Evolutionary conservation across 1,140 invertebrate genomes (phyloP).

Genomic region (Aphis gossypii): DNA sequence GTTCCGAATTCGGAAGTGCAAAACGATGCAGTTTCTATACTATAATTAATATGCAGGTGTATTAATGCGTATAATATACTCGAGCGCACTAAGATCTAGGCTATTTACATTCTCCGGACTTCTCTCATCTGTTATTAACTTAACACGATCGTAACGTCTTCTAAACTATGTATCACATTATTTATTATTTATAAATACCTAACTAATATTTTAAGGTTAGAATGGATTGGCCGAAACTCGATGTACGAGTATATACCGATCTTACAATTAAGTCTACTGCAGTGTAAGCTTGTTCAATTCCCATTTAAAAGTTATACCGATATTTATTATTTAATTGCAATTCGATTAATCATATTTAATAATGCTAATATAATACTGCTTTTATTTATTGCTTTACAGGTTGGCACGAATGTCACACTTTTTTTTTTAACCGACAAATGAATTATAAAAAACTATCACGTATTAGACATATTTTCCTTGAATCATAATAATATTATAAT

Average conservation of each 20-base stretch:
- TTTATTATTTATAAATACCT: background rate
- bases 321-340: background rate
- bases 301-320: background rate
- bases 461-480: background rate
- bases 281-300: background rate
- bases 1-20: background rate
- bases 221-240: background rate
- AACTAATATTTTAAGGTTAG: background rate
- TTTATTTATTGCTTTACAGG: background rate
- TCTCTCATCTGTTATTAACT: background rate
- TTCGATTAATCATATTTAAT: background rate
- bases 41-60: background rate
- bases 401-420: background rate
- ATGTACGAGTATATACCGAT: background rate
- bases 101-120: background rate
- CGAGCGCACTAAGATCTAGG: background rate
- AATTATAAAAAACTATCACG: background rate
- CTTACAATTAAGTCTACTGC: background rate
- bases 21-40: background rate
- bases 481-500: background rate
- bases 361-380: background rate
- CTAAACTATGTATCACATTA: background rate
- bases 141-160: background rate
- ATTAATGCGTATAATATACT: no score
- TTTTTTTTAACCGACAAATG: background rate